A percentile compares a stretch with the other conserved stretches of the same genome.
These are phyloP conservation scores for Dioctria linearis DNA, from an alignment of 2,888 invertebrate species.

Conservation along the genomic window DNA sequence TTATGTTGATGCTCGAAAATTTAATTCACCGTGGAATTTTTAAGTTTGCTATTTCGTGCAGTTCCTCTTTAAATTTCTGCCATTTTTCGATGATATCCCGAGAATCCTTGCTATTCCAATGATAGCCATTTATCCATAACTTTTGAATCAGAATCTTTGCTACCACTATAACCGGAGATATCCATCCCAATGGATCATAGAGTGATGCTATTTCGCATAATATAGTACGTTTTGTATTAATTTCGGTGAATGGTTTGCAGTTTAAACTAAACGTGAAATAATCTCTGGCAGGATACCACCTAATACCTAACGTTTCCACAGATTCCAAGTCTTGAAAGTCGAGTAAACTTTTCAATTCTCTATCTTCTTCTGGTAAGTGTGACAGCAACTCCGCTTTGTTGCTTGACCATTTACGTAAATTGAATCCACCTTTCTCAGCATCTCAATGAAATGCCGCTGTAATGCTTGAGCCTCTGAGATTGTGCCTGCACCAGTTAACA, in stretches of 20 bases:
- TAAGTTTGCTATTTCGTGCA: background rate
- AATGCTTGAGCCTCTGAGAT: background rate
- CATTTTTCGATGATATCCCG: too few relatives aligned
- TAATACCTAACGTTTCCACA: conserved; percentile 16
- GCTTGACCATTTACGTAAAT: background rate
- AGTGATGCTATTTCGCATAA: conserved; percentile 24
- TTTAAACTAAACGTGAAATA: conserved; percentile 5
- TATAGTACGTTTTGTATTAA: conserved; percentile 12
- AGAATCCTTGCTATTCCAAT: too few relatives aligned
- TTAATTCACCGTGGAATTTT: background rate
- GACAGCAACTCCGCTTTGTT: background rate
- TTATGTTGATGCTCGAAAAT: background rate
- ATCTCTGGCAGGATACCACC: background rate
- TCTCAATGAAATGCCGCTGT: background rate
- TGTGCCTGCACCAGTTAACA: background rate
- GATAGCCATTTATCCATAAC: too few relatives aligned
- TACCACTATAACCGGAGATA: too few relatives aligned
- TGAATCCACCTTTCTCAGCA: conserved; percentile 7
- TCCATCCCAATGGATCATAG: background rate
- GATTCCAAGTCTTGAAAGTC: background rate
- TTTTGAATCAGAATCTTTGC: too few relatives aligned
- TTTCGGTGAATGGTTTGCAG: background rate
- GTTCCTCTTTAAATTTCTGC: background rate
- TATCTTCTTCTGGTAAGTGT: background rate
- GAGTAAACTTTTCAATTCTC: background rate